These are phyloP conservation scores for Bos indicus DNA, from an alignment of 2,113 vertebrate species.

Conservation along the genomic window DNA sequence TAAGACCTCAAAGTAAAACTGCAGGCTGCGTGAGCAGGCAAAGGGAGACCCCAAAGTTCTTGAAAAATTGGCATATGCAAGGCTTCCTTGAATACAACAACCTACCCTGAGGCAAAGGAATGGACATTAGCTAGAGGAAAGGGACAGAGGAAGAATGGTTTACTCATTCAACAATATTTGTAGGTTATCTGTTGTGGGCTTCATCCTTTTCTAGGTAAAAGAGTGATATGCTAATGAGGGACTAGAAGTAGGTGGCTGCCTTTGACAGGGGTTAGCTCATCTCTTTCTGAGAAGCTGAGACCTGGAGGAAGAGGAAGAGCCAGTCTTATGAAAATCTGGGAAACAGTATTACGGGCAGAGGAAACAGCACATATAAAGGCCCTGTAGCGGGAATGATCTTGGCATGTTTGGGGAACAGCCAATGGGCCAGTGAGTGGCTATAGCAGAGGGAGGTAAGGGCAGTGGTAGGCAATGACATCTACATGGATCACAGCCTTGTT, in stretches of 20 bases:
- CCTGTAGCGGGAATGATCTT: background rate
- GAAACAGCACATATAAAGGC: background rate
- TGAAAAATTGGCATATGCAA: background rate
- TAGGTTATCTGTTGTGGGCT: background rate
- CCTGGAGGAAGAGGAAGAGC: background rate
- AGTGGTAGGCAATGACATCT: background rate
- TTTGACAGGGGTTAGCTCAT: background rate
- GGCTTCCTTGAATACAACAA: background rate
- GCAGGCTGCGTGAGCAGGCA: accelerated
- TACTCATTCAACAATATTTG: background rate
- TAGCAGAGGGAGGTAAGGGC: background rate
- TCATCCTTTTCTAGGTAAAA: background rate
- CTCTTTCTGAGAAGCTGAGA: background rate
- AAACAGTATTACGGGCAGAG: background rate
- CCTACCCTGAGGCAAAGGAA: background rate
- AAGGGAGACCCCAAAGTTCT: background rate
- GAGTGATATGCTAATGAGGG: background rate
- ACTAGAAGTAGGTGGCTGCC: background rate
- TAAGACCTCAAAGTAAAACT: background rate
- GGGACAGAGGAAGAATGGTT: background rate
- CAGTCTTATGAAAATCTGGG: background rate
- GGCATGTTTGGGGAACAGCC: background rate
- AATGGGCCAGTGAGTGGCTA: background rate
- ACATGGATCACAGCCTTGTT: background rate
- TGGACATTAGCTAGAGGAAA: background rate